A percentile compares a stretch with the other conserved stretches of the same genome.
phyloP scores from a whole-genome alignment of 2,888 invertebrate species.

The Stenichneumon culpator region DNA sequence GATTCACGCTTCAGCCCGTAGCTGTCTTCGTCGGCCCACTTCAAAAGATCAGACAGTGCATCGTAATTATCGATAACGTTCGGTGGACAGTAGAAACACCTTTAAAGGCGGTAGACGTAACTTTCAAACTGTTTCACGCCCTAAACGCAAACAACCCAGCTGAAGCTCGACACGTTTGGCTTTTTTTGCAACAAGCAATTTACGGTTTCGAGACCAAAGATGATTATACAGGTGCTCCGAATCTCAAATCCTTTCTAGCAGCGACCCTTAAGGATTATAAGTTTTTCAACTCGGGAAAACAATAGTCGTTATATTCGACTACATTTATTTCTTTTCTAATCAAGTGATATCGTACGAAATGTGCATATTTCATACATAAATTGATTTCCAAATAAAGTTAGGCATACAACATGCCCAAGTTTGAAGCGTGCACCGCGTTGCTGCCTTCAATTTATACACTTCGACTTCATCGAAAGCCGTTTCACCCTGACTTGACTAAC shows the following conservation, averaged over 20 bases:
- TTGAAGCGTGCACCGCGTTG: not conserved
- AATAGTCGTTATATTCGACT: not conserved
- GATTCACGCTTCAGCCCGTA: not conserved
- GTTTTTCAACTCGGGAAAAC: not conserved
- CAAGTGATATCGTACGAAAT: not conserved
- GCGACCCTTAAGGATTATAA: not conserved
- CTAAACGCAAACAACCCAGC: not conserved
- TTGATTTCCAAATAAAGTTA: not conserved
- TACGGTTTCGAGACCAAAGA: not conserved
- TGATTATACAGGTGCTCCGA: not conserved
- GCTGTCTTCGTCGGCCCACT: constrained; percentile 6
- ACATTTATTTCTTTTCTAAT: not conserved
- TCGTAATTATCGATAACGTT: not conserved
- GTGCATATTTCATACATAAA: not conserved
- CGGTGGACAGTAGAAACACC: not conserved
- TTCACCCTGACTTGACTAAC: not conserved
- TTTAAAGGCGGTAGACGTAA: not conserved
- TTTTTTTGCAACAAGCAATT: not conserved
- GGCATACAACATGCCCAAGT: not conserved
- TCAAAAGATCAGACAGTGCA: not conserved
- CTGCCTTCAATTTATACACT: not conserved
- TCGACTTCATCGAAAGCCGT: not conserved
- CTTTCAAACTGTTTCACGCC: not conserved
- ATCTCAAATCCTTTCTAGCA: not conserved
- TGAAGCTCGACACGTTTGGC: not conserved